phyloP scores from a whole-genome alignment of 2,888 invertebrate genomes.

The Drosophila leonis region DNA sequence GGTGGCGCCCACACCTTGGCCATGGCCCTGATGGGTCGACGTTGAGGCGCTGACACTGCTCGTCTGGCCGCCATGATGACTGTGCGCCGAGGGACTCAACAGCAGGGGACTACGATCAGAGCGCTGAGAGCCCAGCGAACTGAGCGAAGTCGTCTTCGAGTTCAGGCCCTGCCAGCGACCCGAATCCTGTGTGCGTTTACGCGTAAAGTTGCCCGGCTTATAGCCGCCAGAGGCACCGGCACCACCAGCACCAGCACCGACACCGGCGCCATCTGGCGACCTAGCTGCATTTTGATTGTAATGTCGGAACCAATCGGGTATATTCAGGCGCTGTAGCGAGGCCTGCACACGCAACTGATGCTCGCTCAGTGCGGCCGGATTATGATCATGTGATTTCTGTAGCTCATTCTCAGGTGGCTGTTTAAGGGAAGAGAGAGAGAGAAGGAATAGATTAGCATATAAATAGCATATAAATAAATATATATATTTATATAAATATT shows the following conservation, averaged over 20 bases:
- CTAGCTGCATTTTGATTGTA: conserved; percentile 82
- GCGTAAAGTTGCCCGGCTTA: conserved; percentile 92
- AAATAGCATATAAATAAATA: too few relatives aligned
- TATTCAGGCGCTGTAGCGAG: conserved; percentile 96
- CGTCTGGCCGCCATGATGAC: conserved; percentile 85
- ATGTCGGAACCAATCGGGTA: conserved; percentile 96
- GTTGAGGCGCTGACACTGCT: conserved; percentile 32
- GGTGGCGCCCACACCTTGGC: conserved; percentile 72
- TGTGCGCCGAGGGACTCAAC: conserved; percentile 85
- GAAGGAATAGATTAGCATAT: background rate
- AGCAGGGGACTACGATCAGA: conserved; percentile 85
- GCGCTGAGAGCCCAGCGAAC: conserved; percentile 88
- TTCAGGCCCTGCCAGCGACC: conserved; percentile 89
- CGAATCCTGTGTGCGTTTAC: conserved; percentile 90
- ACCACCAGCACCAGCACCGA: conserved; percentile 12
- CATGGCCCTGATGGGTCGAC: conserved; percentile 32
- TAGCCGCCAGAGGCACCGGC: conserved; percentile 61
- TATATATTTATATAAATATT: background rate
- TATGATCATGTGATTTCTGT: conserved; percentile 88
- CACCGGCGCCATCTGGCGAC: conserved; percentile 63
- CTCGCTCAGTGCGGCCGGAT: conserved; percentile 92
- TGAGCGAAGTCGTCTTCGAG: conserved; percentile 94
- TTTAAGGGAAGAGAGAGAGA: conserved; percentile 31
- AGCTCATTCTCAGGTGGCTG: conserved; percentile 98
- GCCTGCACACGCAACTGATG: conserved; percentile 97